phyloP scores from a whole-genome alignment of 2,797 vertebrate species.

The Typhlichthys eigenmanni region DNA sequence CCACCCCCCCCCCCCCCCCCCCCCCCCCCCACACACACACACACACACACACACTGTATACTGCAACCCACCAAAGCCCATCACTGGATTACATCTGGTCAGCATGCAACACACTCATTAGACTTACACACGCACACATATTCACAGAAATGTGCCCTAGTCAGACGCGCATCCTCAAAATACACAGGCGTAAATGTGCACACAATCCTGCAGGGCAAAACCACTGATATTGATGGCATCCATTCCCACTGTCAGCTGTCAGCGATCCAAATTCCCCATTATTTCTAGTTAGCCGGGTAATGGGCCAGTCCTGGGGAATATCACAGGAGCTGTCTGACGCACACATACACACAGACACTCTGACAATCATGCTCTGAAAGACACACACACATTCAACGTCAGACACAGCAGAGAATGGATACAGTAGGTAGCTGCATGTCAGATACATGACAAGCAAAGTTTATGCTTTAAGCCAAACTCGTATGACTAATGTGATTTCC shows the following conservation, averaged over 20 bases:
- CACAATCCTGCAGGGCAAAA: slow-evolving; percentile 14
- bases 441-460: too few species aligned
- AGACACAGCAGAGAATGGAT: not conserved
- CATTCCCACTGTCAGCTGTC: slow-evolving; percentile 31
- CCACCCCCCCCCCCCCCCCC: too few species aligned
- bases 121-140: not conserved
- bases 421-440: not conserved
- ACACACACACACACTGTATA: not conserved
- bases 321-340: slow-evolving; percentile 4
- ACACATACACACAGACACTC: not conserved
- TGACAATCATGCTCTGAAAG: not conserved
- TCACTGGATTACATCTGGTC: slow-evolving; percentile 19
- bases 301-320: slow-evolving; percentile 26
- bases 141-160: not conserved
- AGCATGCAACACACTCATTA: slow-evolving; percentile 11
- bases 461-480: too few species aligned
- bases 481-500: too few species aligned
- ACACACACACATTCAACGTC: not conserved
- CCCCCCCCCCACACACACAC: not conserved
- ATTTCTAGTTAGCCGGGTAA: slow-evolving; percentile 35
- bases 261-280: slow-evolving; percentile 48
- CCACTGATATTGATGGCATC: slow-evolving; percentile 23
- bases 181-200: not conserved
- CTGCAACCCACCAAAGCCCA: slow-evolving; percentile 18
- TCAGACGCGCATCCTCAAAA: not conserved